Evolutionary conservation across 2,113 vertebrate species (phyloP).

Genomic region (Meriones unguiculatus): DNA sequence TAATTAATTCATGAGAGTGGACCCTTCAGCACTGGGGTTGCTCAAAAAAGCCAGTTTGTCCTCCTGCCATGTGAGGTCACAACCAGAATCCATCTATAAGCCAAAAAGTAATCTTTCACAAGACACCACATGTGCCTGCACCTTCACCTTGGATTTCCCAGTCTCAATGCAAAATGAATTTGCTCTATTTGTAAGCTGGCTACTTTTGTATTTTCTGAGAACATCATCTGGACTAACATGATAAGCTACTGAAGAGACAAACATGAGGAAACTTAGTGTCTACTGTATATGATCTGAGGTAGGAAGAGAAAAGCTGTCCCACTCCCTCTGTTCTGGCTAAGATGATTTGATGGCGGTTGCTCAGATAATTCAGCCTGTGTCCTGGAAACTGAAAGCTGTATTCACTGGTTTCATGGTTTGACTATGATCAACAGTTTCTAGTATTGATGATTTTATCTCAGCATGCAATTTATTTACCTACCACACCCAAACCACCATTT

Average conservation of each 20-base stretch:
- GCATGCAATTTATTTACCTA: neutral
- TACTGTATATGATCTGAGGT: neutral
- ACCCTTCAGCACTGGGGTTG: neutral
- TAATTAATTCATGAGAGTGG: neutral
- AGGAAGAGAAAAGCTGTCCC: rapidly evolving
- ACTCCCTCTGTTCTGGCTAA: neutral
- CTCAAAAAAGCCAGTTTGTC: neutral
- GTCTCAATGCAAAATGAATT: neutral
- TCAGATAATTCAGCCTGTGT: neutral
- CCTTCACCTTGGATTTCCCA: neutral
- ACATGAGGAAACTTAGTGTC: neutral
- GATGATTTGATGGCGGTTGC: neutral
- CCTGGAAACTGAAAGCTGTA: neutral
- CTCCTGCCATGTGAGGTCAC: neutral
- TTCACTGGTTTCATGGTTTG: neutral
- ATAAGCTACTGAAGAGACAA: neutral
- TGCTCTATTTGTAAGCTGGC: neutral
- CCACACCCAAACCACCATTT: neutral
- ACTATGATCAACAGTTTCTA: neutral
- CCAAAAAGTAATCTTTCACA: neutral
- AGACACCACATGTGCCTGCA: neutral
- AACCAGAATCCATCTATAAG: neutral
- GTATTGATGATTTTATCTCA: constrained; percentile 50
- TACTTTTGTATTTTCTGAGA: neutral
- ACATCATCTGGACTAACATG: neutral